Base-by-base conservation (phyloP, 2,797 vertebrate species). In the Tauraco hartlaubi region DNA sequence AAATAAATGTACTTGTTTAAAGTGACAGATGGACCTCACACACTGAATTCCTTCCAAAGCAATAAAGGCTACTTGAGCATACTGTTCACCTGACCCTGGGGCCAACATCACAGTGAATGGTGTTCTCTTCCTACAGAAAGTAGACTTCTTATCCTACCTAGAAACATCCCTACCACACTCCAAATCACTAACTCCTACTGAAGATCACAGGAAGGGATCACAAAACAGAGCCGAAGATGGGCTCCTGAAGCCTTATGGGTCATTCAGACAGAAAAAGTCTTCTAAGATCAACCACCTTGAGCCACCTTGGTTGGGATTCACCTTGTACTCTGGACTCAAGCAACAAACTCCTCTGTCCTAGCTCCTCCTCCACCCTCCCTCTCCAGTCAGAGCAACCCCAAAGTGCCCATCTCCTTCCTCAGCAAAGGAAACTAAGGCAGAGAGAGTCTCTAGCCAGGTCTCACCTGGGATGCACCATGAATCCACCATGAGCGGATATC, bases 21-120 rank as follows among this genome's bases (percentile, higher is more conserved):
- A 84, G 83, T 63, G 63, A 51, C 92, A 95, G 76, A 46, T 41
- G 43, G 92, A 86, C 66, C 54, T 90, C 85, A 91, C 83, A 73
- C 0, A 0, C 55, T 68, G 43, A 86, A 69, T 48, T 76, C 77
- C 43, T 67, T 71, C 68, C 83, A 96, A 92, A 94, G 76, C 37
- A 88, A 52, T 33, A 51, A 78, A 75, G n/a, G 22, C 54, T 80
- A 85, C 44, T 29, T 46, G 68, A 39, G 35, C 23, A 35, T 0
- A 74, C 33, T 31, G 35, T 44, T 80, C 72, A 67, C 43, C 23
- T 52, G 25, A 67, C 46, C 54, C 66, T 54, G 25, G 14, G n/a
- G 58, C 69, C 54, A 75, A n/a, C 82, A 75, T 14, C 59, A 88
- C 2, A 1, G 22, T 21, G 26, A 77, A 71, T 5, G 25, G 15